Base-by-base conservation (phyloP, 1,140 invertebrate species). In the Apis laboriosa region DNA sequence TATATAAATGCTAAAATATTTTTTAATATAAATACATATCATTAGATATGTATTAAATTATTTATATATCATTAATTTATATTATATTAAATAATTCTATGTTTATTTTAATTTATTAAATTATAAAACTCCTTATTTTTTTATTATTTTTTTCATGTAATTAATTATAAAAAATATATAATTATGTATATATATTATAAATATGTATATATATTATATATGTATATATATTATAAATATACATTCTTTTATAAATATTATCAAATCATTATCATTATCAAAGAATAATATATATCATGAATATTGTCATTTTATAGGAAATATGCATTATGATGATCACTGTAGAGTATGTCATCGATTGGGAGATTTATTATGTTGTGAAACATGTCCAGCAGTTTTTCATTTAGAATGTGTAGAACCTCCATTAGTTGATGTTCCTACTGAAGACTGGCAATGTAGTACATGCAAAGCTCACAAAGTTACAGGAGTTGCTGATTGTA, bases 401-500 rank as follows among this genome's bases (percentile, higher is more conserved):
- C 99, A 99, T 94, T 95, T 99, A 90, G 97, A 98, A 89, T 99
- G 99, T 95, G 97, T 99, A 49, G 98, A 99, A 91, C 98, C 98
- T 63, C 98, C 98, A 13, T 94, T 99, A 90, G 96, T 97, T 51
- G 97, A 99, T 94, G 97, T 99, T 71, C 98, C 98, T 66, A 97
- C 98, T 64, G 98, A 99, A 94, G 98, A 99, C 90, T 99, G 98
- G 98, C 97, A 98, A 86, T 99, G 99, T 95, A 96, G 96, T 88
- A 96, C 99, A 61, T 99, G 99, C 94, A 97, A 97, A 92, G 97
- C 97, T 70, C 98, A 99, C 92, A 97, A 98, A 95, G 97, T 99
- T 86, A 95, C 96, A 84, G 98, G 98, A 64, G 98, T 99, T 1
- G 97, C 97, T 66, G 98, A 99, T 92, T 99, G 98, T 93, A 95